Evolutionary conservation across 1,140 invertebrate genomes (phyloP).

Genomic region (Drosophila pseudoobscura): DNA sequence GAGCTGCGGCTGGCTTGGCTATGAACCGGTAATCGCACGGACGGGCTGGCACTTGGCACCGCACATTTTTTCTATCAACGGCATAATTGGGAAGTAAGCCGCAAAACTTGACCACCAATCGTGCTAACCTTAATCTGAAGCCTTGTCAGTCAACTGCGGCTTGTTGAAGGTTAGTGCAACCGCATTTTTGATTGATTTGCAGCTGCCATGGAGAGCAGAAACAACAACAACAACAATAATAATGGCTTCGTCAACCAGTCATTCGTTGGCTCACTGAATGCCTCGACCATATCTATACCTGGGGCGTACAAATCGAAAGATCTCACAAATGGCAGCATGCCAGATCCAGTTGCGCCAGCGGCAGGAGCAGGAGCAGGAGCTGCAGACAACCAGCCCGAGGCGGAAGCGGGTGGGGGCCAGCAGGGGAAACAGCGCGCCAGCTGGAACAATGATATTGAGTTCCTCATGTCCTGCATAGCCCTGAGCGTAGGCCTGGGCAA

Average conservation of each 20-base stretch:
- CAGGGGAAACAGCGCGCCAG: conserved; percentile 84
- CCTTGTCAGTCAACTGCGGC: conserved; percentile 15
- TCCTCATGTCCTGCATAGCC: conserved; percentile 95
- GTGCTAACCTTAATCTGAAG: conserved; percentile 51
- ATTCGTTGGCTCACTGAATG: conserved; percentile 62
- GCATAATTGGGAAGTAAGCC: conserved; percentile 22
- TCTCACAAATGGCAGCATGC: conserved; percentile 23
- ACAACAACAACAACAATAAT: conserved; percentile 37
- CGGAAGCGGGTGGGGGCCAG: conserved; percentile 14
- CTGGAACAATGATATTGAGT: conserved; percentile 94
- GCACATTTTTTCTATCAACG: background rate
- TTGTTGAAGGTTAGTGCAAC: conserved; percentile 46
- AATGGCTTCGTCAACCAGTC: conserved; percentile 67
- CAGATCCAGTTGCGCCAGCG: background rate
- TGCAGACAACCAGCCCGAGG: background rate
- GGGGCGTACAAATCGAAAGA: conserved; percentile 57
- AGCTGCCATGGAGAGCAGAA: conserved; percentile 46
- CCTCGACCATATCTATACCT: conserved; percentile 73
- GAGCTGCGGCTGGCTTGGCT: background rate
- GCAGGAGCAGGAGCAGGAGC: conserved; percentile 1
- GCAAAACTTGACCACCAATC: conserved; percentile 63
- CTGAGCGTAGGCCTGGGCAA: conserved; percentile 94
- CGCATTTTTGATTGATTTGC: conserved; percentile 42
- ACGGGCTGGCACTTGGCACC: background rate
- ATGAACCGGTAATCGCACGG: conserved; percentile 11